A percentile compares a stretch with the other conserved stretches of the same genome.
These are phyloP conservation scores for Astreopora myriophthalma DNA, from an alignment of 64 coral and sea anemone species.

Conservation along the genomic window DNA sequence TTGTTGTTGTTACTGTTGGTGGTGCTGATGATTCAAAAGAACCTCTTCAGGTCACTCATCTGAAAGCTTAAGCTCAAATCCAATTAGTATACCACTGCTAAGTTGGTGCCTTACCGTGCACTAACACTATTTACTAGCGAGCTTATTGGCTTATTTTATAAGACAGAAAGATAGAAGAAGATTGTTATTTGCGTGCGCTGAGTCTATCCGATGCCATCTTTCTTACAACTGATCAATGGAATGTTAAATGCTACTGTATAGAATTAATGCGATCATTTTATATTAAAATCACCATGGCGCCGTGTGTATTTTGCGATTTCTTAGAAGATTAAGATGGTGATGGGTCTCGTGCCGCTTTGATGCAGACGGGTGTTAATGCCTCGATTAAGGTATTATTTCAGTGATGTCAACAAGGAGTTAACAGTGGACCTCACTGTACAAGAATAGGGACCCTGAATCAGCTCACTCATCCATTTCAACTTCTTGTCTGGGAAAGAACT, in stretches of 20 bases:
- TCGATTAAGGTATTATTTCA: not conserved
- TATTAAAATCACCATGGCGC: not conserved
- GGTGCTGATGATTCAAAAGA: too few species aligned
- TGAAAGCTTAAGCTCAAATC: too few species aligned
- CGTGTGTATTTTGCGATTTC: slow-evolving; percentile 1
- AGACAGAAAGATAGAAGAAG: not conserved
- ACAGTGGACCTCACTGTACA: not conserved
- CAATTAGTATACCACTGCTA: too few species aligned
- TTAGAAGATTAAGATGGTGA: not conserved
- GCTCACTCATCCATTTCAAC: not conserved
- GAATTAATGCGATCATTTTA: not conserved
- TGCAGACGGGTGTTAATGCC: not conserved
- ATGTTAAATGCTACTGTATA: not conserved
- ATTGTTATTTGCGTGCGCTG: not conserved
- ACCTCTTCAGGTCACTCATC: too few species aligned
- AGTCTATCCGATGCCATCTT: not conserved
- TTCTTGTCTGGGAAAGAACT: not conserved
- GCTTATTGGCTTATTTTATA: not conserved
- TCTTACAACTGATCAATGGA: not conserved
- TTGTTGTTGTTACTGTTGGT: too few species aligned
- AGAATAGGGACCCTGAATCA: not conserved
- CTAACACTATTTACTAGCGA: too few species aligned
- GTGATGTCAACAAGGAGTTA: not conserved
- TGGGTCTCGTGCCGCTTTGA: not conserved
- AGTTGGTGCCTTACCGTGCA: too few species aligned